Conservation (phyloP, 2,888 invertebrate genomes). For the Lycia hirtaria region DNA sequence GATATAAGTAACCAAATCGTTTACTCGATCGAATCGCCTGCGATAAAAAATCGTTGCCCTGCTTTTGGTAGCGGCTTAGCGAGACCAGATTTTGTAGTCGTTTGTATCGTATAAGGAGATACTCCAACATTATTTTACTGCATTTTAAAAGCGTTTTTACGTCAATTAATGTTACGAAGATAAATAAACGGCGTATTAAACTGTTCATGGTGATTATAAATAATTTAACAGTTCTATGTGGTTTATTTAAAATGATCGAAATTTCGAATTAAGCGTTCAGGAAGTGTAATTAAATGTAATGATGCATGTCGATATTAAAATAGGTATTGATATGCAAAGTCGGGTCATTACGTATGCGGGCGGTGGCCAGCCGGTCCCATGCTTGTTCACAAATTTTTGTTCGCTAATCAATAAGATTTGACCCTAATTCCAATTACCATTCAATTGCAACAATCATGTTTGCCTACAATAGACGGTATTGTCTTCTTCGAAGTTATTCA, state of each 20-base stretch:
- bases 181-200: conserved; percentile 76
- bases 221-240: conserved; percentile 59
- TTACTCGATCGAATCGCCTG: conserved; percentile 43
- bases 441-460: conserved; percentile 64
- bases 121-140: conserved; percentile 68
- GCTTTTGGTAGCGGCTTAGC: conserved; percentile 55
- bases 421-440: conserved; percentile 75
- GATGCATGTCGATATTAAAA: conserved; percentile 83
- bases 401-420: conserved; percentile 76
- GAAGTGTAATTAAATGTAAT: conserved; percentile 82
- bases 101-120: conserved; percentile 61
- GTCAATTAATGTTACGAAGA: conserved; percentile 73
- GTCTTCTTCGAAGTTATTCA: conserved; percentile 52
- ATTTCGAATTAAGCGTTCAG: conserved; percentile 62
- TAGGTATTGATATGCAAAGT: conserved; percentile 83
- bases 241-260: conserved; percentile 45
- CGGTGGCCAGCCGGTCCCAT: conserved; percentile 69
- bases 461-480: conserved; percentile 61
- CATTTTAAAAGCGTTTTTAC: conserved; percentile 68
- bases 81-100: conserved; percentile 46
- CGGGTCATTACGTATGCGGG: conserved; percentile 70
- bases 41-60: conserved; percentile 55
- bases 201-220: conserved; percentile 67
- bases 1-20: conserved; percentile 57
- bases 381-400: conserved; percentile 75